A percentile compares a stretch with the other conserved stretches of the same genome.
phyloP scores from a whole-genome alignment of 1,140 invertebrate species.

The Phortica variegata region DNA sequence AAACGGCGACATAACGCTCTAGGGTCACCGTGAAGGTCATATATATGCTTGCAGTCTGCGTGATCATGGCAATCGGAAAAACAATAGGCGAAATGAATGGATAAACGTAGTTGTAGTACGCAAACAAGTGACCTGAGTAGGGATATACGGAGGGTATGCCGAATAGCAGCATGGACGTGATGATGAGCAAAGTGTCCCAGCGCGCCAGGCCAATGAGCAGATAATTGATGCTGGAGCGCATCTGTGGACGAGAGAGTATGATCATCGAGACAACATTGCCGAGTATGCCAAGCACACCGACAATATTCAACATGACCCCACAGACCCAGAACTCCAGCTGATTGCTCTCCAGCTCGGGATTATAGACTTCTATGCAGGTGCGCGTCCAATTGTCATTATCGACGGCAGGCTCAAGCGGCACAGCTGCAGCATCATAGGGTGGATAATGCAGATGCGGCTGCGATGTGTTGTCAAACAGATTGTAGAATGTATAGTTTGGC shows the following conservation, averaged over 20 bases:
- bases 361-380: slow-evolving; percentile 35
- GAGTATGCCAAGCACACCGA: slow-evolving; percentile 81
- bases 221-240: slow-evolving; percentile 93
- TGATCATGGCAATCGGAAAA: slow-evolving; percentile 84
- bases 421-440: slow-evolving; percentile 24
- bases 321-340: slow-evolving; percentile 77
- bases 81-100: slow-evolving; percentile 78
- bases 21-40: slow-evolving; percentile 93
- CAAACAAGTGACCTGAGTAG: slow-evolving; percentile 72
- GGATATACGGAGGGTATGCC: slow-evolving; percentile 80
- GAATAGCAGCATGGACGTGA: slow-evolving; percentile 84
- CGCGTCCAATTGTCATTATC: slow-evolving; percentile 32
- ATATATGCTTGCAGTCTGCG: slow-evolving; percentile 92
- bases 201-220: slow-evolving; percentile 86
- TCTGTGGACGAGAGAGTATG: slow-evolving; percentile 86
- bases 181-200: slow-evolving; percentile 86
- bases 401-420: too few species aligned
- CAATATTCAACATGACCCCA: slow-evolving; percentile 78
- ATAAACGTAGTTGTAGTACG: slow-evolving; percentile 78
- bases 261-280: slow-evolving; percentile 89
- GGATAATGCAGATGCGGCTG: slow-evolving; percentile 24
- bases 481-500: background rate
- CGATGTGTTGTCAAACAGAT: slow-evolving; percentile 14
- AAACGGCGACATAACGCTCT: slow-evolving; percentile 95
- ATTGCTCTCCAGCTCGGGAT: slow-evolving; percentile 35